Base-by-base conservation (phyloP, 2,113 vertebrate genomes). In the Pungitius pungitius region DNA sequence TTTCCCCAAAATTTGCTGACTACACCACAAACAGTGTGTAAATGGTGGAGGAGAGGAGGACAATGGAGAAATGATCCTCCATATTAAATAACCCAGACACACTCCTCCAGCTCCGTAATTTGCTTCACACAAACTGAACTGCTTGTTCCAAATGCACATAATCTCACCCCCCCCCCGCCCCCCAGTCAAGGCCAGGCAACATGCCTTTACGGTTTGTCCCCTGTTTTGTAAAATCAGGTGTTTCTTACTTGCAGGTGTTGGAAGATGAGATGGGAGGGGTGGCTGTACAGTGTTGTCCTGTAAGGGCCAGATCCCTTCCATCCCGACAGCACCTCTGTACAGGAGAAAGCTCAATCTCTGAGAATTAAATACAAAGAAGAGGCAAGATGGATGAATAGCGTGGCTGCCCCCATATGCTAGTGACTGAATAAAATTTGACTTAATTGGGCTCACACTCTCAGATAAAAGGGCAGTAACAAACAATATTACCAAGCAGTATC, bases 231-330 rank as follows among this genome's bases (percentile, higher is more conserved):
- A 70, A 83, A 82, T 51, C 81, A 82, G 74, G 66, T 87, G 81
- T 81, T 76, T 8, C 75, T 61, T 85, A 98, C 96, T 94, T 96
- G 95, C 96, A 97, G 70, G 90, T 93, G 75, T 76, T 83, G 68
- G 93, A 93, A 10, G 91, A 84, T 0, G 94, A 86, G 64, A 91
- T n/a, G 1, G 84, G 77, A 0, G 93, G 94, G 43, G 94, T 87
- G 1, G 89, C 72, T 17, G 85, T 10, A 76, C 96, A 98, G 73
- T 92, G 87, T 15, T 81, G 84, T 71, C 91, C 90, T 57, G 83
- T 62, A 13, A 80, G 88, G 63, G 92, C 96, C 81, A 89, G 91
- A 1, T 81, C 82, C 24, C 90, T 84, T 47, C 96, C 96, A 0
- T 94, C 92, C 7, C 92, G 68, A 69, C 96, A 98, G 92, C 96